Base-by-base conservation (phyloP, 2,113 vertebrate species). In the Charina bottae region DNA sequence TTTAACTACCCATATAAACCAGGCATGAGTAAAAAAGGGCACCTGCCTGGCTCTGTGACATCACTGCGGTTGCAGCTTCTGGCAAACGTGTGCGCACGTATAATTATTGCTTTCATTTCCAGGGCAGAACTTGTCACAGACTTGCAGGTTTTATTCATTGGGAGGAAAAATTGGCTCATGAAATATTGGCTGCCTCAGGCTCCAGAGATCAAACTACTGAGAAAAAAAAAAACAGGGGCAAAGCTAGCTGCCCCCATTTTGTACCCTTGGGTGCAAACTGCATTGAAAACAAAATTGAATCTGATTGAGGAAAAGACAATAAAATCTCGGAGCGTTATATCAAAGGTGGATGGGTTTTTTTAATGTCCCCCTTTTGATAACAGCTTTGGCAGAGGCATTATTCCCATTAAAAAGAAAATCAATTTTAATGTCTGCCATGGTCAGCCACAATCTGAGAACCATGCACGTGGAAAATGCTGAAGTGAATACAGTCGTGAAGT, bases 311-410 rank as follows among this genome's bases (percentile, higher is more conserved):
- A 95, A 85, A 95, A 91, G 91, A 95, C 96, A 96, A 96, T 93
- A 94, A 96, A 96, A 96, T 95, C 93, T 95, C 56, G 7, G 10
- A 92, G 90, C 93, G 96, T 95, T 89, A 87, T 94, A 87, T 62
- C 37, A 56, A 94, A 84, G 93, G 96, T 95, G 24, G 59, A 5
- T 26, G 42, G 1, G 2, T 21, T 3, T 19, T 54, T 19, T 8
- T 26, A 8, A 8, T 96, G 90, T 88, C 83, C 42, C 90, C 95
- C 93, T 96, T 94, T 92, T 96, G 96, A 96, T 95, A 94, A 96
- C 89, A 96, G 91, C 95, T 97, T 96, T 97, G 96, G 96, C 90
- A 83, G 54, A 95, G 85, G 59, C 85, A 96, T 96, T 96, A 96
- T 94, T 85, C 90, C 92, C 95, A 95, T 93, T 85, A 96, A 96